Percentiles rank a stretch among this genome's conserved stretches.
phyloP scores from a whole-genome alignment of 1,140 invertebrate species.

The Thaumetopoea pityocampa region DNA sequence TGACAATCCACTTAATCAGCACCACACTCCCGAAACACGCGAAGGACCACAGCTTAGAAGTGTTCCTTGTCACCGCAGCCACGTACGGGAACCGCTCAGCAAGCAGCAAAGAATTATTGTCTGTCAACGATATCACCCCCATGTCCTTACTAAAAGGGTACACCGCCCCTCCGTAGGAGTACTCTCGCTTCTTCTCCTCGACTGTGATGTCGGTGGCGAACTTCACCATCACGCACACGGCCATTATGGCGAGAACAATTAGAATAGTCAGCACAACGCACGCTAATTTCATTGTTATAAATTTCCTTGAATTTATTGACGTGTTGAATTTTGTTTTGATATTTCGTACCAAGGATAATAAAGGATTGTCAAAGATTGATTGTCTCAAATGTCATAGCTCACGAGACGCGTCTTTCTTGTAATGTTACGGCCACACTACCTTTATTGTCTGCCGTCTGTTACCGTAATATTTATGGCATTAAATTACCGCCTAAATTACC shows the following conservation, averaged over 20 bases:
- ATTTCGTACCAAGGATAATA: too few species aligned
- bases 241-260: constrained; percentile 51
- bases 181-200: constrained; percentile 46
- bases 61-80: constrained; percentile 30
- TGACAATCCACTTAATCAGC: constrained; percentile 49
- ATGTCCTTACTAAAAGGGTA: too few species aligned
- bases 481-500: too few species aligned
- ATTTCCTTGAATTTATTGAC: too few species aligned
- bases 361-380: too few species aligned
- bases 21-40: constrained; percentile 55
- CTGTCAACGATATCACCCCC: constrained; percentile 1
- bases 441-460: too few species aligned
- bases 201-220: constrained; percentile 59
- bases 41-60: constrained; percentile 36
- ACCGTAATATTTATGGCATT: too few species aligned
- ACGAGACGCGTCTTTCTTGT: too few species aligned
- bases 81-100: constrained; percentile 17
- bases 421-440: too few species aligned
- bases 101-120: not conserved
- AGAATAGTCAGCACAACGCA: constrained; percentile 46
- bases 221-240: constrained; percentile 61
- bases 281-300: constrained; percentile 43
- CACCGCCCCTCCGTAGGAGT: constrained; percentile 18
- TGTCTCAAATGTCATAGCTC: too few species aligned
- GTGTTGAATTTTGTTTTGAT: too few species aligned